Percentiles rank a stretch among this genome's conserved stretches.
Conservation (phyloP, 1,140 invertebrate genomes). For the Drosophila serrata region DNA sequence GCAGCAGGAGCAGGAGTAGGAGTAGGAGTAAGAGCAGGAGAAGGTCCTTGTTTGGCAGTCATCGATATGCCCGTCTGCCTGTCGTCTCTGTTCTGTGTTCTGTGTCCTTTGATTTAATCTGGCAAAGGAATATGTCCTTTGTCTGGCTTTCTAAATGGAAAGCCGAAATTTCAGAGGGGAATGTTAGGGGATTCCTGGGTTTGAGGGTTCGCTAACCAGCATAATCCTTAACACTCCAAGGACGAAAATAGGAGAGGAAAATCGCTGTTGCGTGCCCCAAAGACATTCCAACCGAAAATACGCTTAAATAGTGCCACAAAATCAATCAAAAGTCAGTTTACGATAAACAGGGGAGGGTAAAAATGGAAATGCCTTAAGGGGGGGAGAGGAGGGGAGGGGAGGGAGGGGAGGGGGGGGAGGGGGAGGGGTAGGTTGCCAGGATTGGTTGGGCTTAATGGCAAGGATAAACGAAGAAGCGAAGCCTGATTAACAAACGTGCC, state of each 20-base stretch:
- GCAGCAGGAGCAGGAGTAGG: background rate
- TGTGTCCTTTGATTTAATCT: slow-evolving; percentile 69
- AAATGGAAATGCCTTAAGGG: slow-evolving; percentile 10
- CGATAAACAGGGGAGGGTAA: slow-evolving; percentile 11
- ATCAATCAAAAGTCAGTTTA: slow-evolving; percentile 66
- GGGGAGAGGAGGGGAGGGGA: no score
- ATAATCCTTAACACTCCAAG: slow-evolving; percentile 59
- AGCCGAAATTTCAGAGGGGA: background rate
- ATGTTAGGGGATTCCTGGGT: background rate
- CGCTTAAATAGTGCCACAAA: slow-evolving; percentile 76
- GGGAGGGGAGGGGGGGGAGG: no score
- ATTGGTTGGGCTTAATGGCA: slow-evolving; percentile 4
- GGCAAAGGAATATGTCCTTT: slow-evolving; percentile 67
- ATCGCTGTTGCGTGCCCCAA: slow-evolving; percentile 69
- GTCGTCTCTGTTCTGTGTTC: slow-evolving; percentile 8
- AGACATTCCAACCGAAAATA: slow-evolving; percentile 56
- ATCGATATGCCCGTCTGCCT: slow-evolving; percentile 54
- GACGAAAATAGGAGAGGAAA: slow-evolving; percentile 8
- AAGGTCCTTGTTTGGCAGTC: slow-evolving; percentile 31
- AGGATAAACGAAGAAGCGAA: slow-evolving; percentile 24
- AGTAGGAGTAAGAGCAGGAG: no score
- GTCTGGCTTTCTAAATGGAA: slow-evolving; percentile 46
- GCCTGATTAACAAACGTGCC: slow-evolving; percentile 72
- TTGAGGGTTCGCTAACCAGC: slow-evolving; percentile 63
- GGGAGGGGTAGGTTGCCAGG: background rate